A percentile compares a stretch with the other conserved stretches of the same genome.
Evolutionary conservation across 2,113 vertebrate species (phyloP).

Genomic region (Percina caprodes): DNA sequence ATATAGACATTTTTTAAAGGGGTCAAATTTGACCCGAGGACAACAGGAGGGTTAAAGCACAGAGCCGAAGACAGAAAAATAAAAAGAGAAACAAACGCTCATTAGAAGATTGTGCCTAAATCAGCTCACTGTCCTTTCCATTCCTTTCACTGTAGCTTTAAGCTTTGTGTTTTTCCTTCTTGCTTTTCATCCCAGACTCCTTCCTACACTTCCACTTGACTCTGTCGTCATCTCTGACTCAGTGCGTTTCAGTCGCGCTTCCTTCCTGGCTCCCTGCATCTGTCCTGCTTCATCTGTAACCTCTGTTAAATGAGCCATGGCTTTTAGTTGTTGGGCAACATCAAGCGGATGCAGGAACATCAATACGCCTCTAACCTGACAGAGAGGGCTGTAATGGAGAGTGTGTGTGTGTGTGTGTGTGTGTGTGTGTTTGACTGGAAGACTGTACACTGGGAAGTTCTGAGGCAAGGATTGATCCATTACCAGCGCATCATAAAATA

Average conservation of each 20-base stretch:
- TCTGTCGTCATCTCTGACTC: conserved; percentile 54
- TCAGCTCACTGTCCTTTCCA: not conserved
- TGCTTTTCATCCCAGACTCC: conserved; percentile 42
- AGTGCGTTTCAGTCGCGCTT: conserved; percentile 46
- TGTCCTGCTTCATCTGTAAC: conserved; percentile 62
- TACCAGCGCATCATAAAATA: conserved; percentile 71
- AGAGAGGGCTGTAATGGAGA: conserved; percentile 66
- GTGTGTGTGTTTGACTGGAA: conserved; percentile 19
- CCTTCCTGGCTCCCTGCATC: conserved; percentile 57
- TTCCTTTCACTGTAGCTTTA: not conserved
- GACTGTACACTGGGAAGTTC: conserved; percentile 57
- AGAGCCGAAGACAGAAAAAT: not conserved
- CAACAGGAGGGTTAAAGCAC: not conserved
- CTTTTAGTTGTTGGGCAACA: conserved; percentile 79
- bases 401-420: conserved; percentile 30
- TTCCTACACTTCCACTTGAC: conserved; percentile 25
- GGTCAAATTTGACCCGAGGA: no score
- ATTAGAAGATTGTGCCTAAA: not conserved
- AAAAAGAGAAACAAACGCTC: not conserved
- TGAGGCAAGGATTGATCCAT: conserved; percentile 73
- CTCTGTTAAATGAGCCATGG: conserved; percentile 69
- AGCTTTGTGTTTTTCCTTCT: conserved; percentile 29
- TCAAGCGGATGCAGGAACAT: conserved; percentile 76
- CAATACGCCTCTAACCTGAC: conserved; percentile 73
- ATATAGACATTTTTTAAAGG: no score